phyloP scores from a whole-genome alignment of 2,113 vertebrate species.

The Panurus biarmicus region DNA sequence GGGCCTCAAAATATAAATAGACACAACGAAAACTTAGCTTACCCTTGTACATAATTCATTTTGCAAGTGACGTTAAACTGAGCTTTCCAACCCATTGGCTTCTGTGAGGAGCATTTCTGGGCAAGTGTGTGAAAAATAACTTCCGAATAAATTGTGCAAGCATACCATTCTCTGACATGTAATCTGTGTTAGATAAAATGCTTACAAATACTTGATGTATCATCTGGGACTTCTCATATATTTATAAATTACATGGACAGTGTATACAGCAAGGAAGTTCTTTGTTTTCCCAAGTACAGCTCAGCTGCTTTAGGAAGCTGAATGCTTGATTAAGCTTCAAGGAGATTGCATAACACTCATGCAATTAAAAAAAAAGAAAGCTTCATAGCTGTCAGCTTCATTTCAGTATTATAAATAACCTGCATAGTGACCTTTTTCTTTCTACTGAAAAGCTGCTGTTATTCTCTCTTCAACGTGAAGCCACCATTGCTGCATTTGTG shows the following conservation, averaged over 20 bases:
- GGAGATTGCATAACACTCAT: constrained; percentile 63
- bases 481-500: neutral
- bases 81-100: neutral
- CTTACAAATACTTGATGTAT: constrained; percentile 8
- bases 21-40: neutral
- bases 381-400: constrained; percentile 35
- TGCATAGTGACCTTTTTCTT: constrained; percentile 39
- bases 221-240: constrained; percentile 30
- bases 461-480: neutral
- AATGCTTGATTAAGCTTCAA: constrained; percentile 58
- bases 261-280: constrained; percentile 57
- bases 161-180: neutral
- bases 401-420: constrained; percentile 50
- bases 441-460: neutral
- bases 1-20: neutral
- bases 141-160: neutral
- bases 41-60: neutral
- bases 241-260: constrained; percentile 40
- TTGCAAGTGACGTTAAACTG: neutral
- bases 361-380: constrained; percentile 19
- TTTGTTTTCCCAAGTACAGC: constrained; percentile 54
- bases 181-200: neutral
- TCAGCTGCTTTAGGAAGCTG: neutral
- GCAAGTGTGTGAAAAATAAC: neutral
- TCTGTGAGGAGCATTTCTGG: neutral